Conservation (phyloP, 2,888 invertebrate genomes). For the Aelia acuminata region DNA sequence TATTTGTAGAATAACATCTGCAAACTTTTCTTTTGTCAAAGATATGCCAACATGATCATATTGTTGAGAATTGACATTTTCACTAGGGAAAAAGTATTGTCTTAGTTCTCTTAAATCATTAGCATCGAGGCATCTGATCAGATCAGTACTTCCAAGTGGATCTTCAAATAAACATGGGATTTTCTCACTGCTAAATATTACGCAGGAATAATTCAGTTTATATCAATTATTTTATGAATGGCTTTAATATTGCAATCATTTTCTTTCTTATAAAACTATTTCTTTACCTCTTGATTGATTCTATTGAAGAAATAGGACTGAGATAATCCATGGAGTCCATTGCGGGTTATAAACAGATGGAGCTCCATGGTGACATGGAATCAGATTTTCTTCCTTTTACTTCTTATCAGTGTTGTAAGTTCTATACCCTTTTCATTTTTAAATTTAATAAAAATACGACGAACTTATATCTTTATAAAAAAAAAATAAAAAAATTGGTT, state of each 20-base stretch:
- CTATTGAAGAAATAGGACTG: neutral
- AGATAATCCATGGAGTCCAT: neutral
- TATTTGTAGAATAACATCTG: slow-evolving; percentile 27
- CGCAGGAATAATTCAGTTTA: neutral
- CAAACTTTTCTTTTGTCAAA: slow-evolving; percentile 5
- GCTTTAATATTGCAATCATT: neutral
- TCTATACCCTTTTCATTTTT: too few species aligned
- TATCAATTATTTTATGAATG: neutral
- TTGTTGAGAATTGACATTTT: neutral
- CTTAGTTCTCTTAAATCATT: slow-evolving; percentile 9
- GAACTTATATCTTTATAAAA: too few species aligned
- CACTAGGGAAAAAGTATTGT: slow-evolving; percentile 11
- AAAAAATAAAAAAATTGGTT: too few species aligned
- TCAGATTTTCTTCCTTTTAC: neutral
- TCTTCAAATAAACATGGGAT: neutral
- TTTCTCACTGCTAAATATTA: slow-evolving; percentile 15
- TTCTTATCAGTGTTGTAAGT: too few species aligned
- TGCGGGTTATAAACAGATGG: neutral
- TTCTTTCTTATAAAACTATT: neutral
- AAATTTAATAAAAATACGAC: too few species aligned
- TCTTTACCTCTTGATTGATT: slow-evolving; percentile 36
- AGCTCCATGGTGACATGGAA: neutral
- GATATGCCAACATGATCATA: neutral
- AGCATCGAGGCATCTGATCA: neutral
- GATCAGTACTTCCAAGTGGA: neutral